phyloP scores from a whole-genome alignment of 2,797 vertebrate species.

The Danionella dracula region DNA sequence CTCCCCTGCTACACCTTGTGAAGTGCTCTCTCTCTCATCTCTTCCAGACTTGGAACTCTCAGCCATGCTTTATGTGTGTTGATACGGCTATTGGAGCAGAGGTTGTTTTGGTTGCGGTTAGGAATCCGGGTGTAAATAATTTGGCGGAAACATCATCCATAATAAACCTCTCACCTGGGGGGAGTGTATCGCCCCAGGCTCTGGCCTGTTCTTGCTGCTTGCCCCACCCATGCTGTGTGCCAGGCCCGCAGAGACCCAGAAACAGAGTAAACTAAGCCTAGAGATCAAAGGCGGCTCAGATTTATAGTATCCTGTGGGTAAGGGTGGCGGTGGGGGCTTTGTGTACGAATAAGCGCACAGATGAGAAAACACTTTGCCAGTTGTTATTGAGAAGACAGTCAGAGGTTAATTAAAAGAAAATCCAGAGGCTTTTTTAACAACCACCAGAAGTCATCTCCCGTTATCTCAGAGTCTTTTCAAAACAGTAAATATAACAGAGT shows the following conservation, averaged over 20 bases:
- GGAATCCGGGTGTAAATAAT: constrained; percentile 69
- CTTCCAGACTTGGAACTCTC: constrained; percentile 11
- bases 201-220: constrained; percentile 37
- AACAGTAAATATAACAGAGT: too few species aligned
- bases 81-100: constrained; percentile 37
- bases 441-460: neutral
- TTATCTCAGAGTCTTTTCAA: too few species aligned
- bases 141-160: constrained; percentile 79
- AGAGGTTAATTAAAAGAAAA: constrained; percentile 48
- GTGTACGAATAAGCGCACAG: constrained; percentile 26
- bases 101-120: constrained; percentile 25
- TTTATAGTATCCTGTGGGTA: constrained; percentile 55
- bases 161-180: constrained; percentile 77
- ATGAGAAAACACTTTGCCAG: constrained; percentile 30
- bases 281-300: constrained; percentile 59
- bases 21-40: constrained; percentile 35
- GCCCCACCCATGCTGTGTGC: constrained; percentile 27
- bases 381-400: constrained; percentile 46
- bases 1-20: constrained; percentile 2
- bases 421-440: constrained; percentile 18
- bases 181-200: constrained; percentile 75
- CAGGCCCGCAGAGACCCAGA: constrained; percentile 30
- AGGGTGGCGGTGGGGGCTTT: constrained; percentile 19
- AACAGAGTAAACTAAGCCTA: constrained; percentile 53
- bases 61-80: constrained; percentile 41